Evolutionary conservation across 2,888 invertebrate species (phyloP), one percentile per base, ranked within the genome.

Genomic region (Lasioglossum zephyrum): DNA sequence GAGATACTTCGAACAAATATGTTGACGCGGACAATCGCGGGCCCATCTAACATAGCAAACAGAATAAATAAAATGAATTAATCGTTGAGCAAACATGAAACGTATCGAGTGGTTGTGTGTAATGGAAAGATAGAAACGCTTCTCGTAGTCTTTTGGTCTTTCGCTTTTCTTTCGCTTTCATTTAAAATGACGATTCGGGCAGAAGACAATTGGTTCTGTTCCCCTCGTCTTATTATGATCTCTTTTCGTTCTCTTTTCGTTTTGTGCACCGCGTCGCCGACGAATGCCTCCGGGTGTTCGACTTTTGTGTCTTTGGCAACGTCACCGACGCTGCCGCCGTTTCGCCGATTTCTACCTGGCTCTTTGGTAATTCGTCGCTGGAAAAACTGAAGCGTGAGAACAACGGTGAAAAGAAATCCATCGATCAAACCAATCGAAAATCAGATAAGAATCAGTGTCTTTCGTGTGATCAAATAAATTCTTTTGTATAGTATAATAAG

Each of bases 1-100:
- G 98, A 98, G 97, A 99, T 98, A 98, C 99, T 99, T 97, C 99
- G 97, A 96, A 99, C 98, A 97, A 98, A 98, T 97, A 99, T 98
- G 98, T 99, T 99, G 97, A 99, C 98, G 96, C 97, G 97, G 96
- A 99, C 99, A 96, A 98, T 97, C 96, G 99, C 98, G 95, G 99
- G 98, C 96, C 99, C 99, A 98, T 98, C 98, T 97, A 96, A 95
- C 95, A 95, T 95, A 95, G 95, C 93, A 94, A 94, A 95, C 93
- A 95, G 93, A 95, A 95, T 93, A 94, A 93, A 94, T 89, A 91
- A 93, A 92, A 94, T 94, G 94, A 94, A 95, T 95, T 92, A 94
- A 89, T 93, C 92, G 92, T 89, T 89, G 86, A 87, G 85, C 82
- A 90, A 69, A 86, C 74, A 82, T 81, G 81, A 84, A 70, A 80